Conservation (phyloP, 23 tunicate genomes). For the Botrylloides violaceus region DNA sequence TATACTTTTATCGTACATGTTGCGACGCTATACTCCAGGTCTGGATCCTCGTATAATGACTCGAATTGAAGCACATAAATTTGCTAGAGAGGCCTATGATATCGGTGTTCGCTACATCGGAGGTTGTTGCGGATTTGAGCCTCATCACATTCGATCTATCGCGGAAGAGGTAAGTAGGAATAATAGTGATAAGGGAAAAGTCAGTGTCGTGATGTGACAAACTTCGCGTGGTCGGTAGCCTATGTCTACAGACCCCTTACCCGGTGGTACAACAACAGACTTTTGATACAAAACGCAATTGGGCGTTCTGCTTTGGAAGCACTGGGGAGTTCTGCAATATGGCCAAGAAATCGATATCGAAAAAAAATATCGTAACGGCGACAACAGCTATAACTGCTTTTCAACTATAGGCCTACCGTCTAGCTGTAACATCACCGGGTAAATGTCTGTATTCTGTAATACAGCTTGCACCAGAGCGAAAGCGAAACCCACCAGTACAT, state of each 20-base stretch:
- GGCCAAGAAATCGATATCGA: too few relatives aligned
- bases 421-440: too few relatives aligned
- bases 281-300: not conserved
- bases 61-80: constrained; percentile 65
- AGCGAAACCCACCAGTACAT: constrained; percentile 25
- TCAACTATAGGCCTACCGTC: too few relatives aligned
- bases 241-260: too few relatives aligned
- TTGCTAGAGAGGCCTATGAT: constrained; percentile 72
- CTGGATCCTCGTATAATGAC: constrained; percentile 61
- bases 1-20: too few relatives aligned
- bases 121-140: constrained; percentile 96
- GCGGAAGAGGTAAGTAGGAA: constrained; percentile 88
- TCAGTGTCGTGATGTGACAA: not conserved
- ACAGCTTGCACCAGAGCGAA: constrained; percentile 24
- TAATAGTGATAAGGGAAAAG: not conserved
- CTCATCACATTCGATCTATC: constrained; percentile 84
- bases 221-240: too few relatives aligned
- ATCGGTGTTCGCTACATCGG: constrained; percentile 84
- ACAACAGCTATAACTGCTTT: too few relatives aligned
- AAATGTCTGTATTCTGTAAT: too few relatives aligned
- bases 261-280: not conserved
- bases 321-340: too few relatives aligned
- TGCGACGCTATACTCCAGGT: too few relatives aligned
- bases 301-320: too few relatives aligned
- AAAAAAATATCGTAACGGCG: too few relatives aligned